These are phyloP conservation scores for Heliconius hortense DNA, from an alignment of 2,888 invertebrate genomes.

Conservation along the genomic window DNA sequence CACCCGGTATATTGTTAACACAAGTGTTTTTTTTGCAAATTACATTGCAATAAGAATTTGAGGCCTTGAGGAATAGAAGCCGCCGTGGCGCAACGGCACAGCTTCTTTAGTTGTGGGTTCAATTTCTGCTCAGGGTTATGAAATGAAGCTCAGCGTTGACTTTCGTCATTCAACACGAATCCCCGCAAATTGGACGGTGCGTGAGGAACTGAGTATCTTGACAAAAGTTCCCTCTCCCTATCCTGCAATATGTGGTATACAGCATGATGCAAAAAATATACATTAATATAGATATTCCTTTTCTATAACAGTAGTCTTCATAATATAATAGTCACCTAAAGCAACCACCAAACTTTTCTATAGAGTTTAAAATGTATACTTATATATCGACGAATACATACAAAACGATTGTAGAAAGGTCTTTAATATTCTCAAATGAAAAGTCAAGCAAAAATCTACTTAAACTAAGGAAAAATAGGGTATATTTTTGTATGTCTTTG, in stretches of 20 bases:
- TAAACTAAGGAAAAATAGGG: slow-evolving; percentile 20
- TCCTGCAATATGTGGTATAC: neutral
- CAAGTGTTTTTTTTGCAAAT: no score
- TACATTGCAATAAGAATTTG: no score
- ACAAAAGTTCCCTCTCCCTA: neutral
- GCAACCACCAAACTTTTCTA: neutral
- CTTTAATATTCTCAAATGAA: slow-evolving; percentile 30
- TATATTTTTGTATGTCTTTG: slow-evolving; percentile 10
- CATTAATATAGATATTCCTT: neutral
- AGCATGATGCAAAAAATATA: neutral
- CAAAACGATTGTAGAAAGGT: slow-evolving; percentile 37
- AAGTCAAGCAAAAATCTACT: slow-evolving; percentile 19
- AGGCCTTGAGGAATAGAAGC: no score
- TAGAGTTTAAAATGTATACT: slow-evolving; percentile 45
- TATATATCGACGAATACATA: slow-evolving; percentile 38
- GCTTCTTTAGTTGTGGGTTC: neutral
- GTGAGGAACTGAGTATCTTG: neutral
- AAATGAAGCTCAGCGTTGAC: no score
- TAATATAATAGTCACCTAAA: neutral
- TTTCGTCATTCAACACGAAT: no score
- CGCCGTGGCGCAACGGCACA: no score
- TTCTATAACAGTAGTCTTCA: neutral
- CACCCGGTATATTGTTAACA: no score
- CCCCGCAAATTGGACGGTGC: neutral
- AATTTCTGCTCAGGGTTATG: neutral